Evolutionary conservation across 2,797 vertebrate genomes (phyloP), one percentile per base, ranked within the genome.

Genomic region (Uromys caudimaculatus): DNA sequence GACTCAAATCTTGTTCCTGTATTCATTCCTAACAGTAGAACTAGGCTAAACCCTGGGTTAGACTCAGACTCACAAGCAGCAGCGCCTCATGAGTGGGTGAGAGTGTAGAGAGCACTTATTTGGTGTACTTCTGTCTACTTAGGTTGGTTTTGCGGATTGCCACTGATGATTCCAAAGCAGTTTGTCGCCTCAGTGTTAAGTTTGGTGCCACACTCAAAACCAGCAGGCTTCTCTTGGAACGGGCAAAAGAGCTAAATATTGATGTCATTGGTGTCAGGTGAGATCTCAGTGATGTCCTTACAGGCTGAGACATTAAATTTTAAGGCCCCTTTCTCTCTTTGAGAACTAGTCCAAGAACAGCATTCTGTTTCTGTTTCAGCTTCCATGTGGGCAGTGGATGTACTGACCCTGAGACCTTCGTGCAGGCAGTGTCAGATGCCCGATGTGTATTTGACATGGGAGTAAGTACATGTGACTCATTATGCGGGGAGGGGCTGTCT

Each of bases 381-480:
- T 99, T 99, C 97, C 99, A 99, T 1, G 99, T 99, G 93, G 99
- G 99, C 96, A 99, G 99, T 52, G 99, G 99, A 79, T 99, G 99
- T 97, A 99, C 99, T 1, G 99, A 99, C 78, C 98, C 99, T 0
- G 98, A 99, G 86, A 99, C n/a, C n/a, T n/a, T n/a, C n/a, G n/a
- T n/a, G n/a, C n/a, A n/a, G n/a, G n/a, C n/a, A n/a, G n/a, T n/a
- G 75, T 98, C 99, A 32, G 99, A 99, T 96, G 99, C 99, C n/a
- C 99, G 99, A 96, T 99, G 98, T 79, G 99, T 99, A 88, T 99
- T 99, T 47, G 99, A 99, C 97, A 99, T 99, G 98, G 99, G 99
- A 96, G 99, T 99, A 98, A 99, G 99, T 99, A 35, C 9, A 0
- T 1, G 1, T 2, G 38, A 5, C 35, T 67, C 24, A 4, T 52